Evolutionary conservation across 2,797 vertebrate genomes (phyloP).

Genomic region (Sebastes taczanowskii): DNA sequence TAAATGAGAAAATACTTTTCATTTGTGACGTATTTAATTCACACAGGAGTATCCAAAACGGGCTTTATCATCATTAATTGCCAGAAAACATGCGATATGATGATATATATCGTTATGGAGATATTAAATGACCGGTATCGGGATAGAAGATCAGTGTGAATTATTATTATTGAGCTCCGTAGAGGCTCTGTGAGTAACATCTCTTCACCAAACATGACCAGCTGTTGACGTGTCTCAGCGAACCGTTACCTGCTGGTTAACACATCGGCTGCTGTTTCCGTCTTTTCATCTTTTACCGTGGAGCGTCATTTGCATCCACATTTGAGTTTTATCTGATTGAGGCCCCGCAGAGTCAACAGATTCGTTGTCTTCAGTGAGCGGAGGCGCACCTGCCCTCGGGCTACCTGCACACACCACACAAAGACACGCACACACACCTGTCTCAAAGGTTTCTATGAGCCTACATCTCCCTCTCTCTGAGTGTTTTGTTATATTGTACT

Average conservation of each 20-base stretch:
- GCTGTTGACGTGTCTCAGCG: background rate
- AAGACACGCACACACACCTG: slow-evolving; percentile 12
- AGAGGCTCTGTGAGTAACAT: background rate
- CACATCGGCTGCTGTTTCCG: background rate
- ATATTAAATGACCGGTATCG: no score
- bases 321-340: slow-evolving; percentile 71
- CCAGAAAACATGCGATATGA: no score
- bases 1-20: no score
- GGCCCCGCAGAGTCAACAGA: slow-evolving; percentile 54
- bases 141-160: background rate
- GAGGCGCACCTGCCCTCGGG: slow-evolving; percentile 32
- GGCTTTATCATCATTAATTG: no score
- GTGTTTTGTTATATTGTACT: slow-evolving; percentile 20
- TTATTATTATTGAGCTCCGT: no score
- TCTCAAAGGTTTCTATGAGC: background rate
- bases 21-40: no score
- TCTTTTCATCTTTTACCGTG: background rate
- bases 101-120: no score
- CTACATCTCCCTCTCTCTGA: background rate
- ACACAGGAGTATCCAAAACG: no score
- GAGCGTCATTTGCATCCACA: slow-evolving; percentile 65
- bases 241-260: slow-evolving; percentile 39
- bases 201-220: background rate
- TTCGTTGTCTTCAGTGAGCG: slow-evolving; percentile 43
- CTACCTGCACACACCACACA: slow-evolving; percentile 7